A percentile compares a stretch with the other conserved stretches of the same genome.
Evolutionary conservation across 2,888 invertebrate species (phyloP).

Genomic region (Sarcophaga carnaria): DNA sequence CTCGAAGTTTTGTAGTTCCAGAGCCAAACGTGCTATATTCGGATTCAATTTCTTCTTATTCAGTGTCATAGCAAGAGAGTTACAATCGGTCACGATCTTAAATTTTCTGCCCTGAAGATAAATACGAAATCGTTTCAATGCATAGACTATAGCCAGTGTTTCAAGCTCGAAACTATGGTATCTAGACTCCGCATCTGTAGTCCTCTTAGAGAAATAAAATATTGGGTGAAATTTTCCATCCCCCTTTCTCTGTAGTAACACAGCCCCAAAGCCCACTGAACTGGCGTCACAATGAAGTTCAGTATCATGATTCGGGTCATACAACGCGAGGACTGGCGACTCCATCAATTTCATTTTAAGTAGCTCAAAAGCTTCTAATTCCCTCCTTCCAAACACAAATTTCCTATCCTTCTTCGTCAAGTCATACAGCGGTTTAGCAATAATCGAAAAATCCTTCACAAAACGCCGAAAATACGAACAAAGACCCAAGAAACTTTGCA

Average conservation of each 20-base stretch:
- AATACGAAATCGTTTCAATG: constrained; percentile 78
- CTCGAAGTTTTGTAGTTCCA: constrained; percentile 43
- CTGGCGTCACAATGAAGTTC: constrained; percentile 77
- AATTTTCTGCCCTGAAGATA: constrained; percentile 65
- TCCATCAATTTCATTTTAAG: constrained; percentile 66
- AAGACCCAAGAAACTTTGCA: constrained; percentile 59
- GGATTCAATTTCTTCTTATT: constrained; percentile 71
- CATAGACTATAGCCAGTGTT: constrained; percentile 73
- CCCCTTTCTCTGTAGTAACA: constrained; percentile 63
- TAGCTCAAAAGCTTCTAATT: too few relatives aligned
- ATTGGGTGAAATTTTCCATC: constrained; percentile 72
- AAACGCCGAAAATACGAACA: constrained; percentile 63
- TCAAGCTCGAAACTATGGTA: constrained; percentile 76
- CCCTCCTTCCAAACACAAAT: constrained; percentile 47
- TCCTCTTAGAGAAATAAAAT: too few relatives aligned
- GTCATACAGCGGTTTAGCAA: constrained; percentile 59
- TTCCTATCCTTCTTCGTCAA: constrained; percentile 55
- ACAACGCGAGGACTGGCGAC: constrained; percentile 70
- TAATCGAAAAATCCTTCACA: constrained; percentile 58
- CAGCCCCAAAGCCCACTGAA: constrained; percentile 68
- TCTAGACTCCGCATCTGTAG: too few relatives aligned
- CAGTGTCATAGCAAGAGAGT: constrained; percentile 61
- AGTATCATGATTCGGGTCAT: constrained; percentile 71
- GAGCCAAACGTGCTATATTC: constrained; percentile 28
- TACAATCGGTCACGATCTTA: too few relatives aligned